Evolutionary conservation across 2,113 vertebrate species (phyloP).

Genomic region (Nibea coibor): DNA sequence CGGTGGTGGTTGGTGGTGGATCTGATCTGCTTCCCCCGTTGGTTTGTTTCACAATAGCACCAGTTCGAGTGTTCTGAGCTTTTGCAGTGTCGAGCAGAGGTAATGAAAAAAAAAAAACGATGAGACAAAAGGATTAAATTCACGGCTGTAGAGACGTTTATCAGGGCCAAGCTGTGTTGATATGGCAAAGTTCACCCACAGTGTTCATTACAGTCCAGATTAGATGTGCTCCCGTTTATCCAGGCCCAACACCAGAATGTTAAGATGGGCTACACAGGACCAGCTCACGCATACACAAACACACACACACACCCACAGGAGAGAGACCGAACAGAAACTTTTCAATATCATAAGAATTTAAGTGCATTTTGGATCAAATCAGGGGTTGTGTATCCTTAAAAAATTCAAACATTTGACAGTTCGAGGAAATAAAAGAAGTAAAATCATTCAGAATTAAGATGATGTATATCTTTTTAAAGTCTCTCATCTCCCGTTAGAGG

Average conservation of each 20-base stretch:
- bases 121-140: conserved; percentile 35
- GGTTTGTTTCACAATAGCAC: conserved; percentile 81
- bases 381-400: conserved; percentile 27
- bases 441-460: conserved; percentile 48
- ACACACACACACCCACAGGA: conserved; percentile 15
- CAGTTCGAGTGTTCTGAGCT: conserved; percentile 70
- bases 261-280: conserved; percentile 35
- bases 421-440: conserved; percentile 15
- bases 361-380: conserved; percentile 66
- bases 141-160: conserved; percentile 21
- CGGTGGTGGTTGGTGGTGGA: conserved; percentile 37
- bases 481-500: conserved; percentile 45
- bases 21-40: conserved; percentile 54
- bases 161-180: conserved; percentile 61
- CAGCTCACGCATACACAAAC: conserved; percentile 45
- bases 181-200: conserved; percentile 65
- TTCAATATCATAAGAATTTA: conserved; percentile 37
- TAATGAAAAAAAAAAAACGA: conserved; percentile 17
- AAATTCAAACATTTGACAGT: conserved; percentile 9
- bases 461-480: conserved; percentile 23
- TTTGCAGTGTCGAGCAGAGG: conserved; percentile 54
- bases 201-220: conserved; percentile 54
- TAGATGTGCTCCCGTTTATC: conserved; percentile 42
- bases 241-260: conserved; percentile 44
- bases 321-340: conserved; percentile 32